These are phyloP conservation scores for Drosophila greeni DNA, from an alignment of 2,888 invertebrate species.

Conservation along the genomic window DNA sequence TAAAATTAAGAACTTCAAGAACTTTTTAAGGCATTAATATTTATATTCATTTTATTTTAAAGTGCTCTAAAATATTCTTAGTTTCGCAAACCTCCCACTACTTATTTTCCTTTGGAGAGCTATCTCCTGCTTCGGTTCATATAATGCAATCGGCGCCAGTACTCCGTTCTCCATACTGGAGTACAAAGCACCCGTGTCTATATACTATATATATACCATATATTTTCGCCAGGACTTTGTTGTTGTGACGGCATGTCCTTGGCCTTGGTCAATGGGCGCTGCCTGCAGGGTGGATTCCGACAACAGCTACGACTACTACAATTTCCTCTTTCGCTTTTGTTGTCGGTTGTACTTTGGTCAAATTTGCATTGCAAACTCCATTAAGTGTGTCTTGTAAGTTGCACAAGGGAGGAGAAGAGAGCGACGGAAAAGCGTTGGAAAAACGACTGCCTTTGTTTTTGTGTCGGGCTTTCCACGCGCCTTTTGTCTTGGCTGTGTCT, in stretches of 20 bases:
- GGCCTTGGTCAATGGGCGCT: conserved; percentile 57
- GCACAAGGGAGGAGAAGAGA: not conserved
- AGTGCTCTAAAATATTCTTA: not conserved
- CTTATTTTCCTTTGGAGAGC: not conserved
- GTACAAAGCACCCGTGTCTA: conserved; percentile 44
- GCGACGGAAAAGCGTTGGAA: conserved; percentile 5
- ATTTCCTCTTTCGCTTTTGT: conserved; percentile 48
- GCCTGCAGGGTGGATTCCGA: conserved; percentile 22
- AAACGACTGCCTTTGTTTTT: conserved; percentile 27
- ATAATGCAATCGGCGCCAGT: conserved; percentile 48
- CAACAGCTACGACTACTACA: conserved; percentile 45
- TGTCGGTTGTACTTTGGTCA: conserved; percentile 45
- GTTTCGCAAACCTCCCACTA: not conserved
- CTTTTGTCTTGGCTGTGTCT: conserved; percentile 26
- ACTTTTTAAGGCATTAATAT: not conserved
- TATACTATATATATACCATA: conserved; percentile 21
- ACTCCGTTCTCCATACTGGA: conserved; percentile 16
- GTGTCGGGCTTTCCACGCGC: not conserved
- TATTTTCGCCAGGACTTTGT: conserved; percentile 35
- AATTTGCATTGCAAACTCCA: conserved; percentile 65
- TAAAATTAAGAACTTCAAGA: not conserved
- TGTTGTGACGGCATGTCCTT: conserved; percentile 56
- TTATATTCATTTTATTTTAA: not conserved
- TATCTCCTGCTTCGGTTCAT: conserved; percentile 12
- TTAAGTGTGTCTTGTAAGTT: conserved; percentile 37